Conservation (phyloP, 2,113 vertebrate genomes). For the Uria lomvia region DNA sequence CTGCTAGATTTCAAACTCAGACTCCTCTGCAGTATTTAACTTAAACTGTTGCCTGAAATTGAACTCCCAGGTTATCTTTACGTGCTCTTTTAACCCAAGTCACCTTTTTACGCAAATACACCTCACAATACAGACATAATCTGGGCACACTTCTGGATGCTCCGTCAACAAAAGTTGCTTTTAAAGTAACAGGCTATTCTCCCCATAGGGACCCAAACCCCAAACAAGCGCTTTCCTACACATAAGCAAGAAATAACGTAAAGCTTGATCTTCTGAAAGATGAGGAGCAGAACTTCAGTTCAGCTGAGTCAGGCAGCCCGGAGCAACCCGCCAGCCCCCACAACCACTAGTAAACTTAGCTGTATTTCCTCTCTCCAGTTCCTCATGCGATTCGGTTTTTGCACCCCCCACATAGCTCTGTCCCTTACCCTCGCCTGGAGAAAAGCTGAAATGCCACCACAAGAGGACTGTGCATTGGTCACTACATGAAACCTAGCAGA, state of each 20-base stretch:
- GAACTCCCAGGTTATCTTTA: not conserved
- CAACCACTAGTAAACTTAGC: not conserved
- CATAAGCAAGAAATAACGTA: not conserved
- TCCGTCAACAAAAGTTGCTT: not conserved
- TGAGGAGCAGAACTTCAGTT: not conserved
- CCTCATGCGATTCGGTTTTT: not conserved
- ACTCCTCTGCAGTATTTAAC: not conserved
- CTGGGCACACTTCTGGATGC: not conserved
- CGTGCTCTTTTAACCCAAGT: not conserved
- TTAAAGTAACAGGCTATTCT: not conserved
- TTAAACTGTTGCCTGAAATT: not conserved
- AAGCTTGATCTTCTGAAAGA: not conserved
- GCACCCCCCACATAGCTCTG: not conserved
- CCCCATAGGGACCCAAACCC: not conserved
- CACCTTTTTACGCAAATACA: not conserved
- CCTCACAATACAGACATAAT: not conserved
- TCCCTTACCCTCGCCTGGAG: not conserved
- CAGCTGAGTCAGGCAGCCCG: not conserved
- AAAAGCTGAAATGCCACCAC: not conserved
- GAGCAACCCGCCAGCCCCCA: not conserved
- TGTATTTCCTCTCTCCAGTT: not conserved
- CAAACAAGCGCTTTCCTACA: not conserved
- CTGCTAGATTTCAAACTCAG: not conserved
- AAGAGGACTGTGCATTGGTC: not conserved
- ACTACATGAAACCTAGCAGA: not conserved